Evolutionary conservation across 2,888 invertebrate genomes (phyloP).

Genomic region (Aporophyla nigra): DNA sequence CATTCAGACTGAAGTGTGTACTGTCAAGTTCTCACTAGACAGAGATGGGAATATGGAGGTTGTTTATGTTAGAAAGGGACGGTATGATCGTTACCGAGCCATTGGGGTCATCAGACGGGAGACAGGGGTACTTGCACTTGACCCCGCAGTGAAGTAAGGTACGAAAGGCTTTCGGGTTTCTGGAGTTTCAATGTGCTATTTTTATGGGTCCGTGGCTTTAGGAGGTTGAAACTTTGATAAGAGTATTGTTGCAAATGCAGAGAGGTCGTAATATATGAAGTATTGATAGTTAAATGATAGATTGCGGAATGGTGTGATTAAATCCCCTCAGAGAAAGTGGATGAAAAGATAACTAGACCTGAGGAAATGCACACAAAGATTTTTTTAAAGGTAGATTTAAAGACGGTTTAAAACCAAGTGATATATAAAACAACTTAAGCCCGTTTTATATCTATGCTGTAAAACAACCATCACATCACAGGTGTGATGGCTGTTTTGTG

Average conservation of each 20-base stretch:
- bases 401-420: too few species aligned
- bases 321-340: background rate
- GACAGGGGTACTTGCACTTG: slow-evolving; percentile 63
- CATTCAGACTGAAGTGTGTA: slow-evolving; percentile 52
- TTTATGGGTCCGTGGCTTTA: too few species aligned
- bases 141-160: slow-evolving; percentile 56
- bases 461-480: too few species aligned
- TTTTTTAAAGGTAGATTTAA: too few species aligned
- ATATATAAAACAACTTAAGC: too few species aligned
- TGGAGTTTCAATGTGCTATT: slow-evolving; percentile 41
- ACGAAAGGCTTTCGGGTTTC: slow-evolving; percentile 33
- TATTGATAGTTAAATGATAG: too few species aligned
- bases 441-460: too few species aligned
- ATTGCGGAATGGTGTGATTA: background rate
- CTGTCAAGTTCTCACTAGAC: slow-evolving; percentile 55
- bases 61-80: slow-evolving; percentile 27
- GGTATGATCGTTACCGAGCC: slow-evolving; percentile 55
- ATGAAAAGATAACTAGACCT: background rate
- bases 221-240: background rate
- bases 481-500: too few species aligned
- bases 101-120: slow-evolving; percentile 63
- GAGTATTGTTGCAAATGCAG: background rate
- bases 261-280: background rate
- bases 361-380: too few species aligned
- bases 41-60: slow-evolving; percentile 13